Evolutionary conservation across 2,888 invertebrate species (phyloP).

Genomic region (Drosophila phalerata): DNA sequence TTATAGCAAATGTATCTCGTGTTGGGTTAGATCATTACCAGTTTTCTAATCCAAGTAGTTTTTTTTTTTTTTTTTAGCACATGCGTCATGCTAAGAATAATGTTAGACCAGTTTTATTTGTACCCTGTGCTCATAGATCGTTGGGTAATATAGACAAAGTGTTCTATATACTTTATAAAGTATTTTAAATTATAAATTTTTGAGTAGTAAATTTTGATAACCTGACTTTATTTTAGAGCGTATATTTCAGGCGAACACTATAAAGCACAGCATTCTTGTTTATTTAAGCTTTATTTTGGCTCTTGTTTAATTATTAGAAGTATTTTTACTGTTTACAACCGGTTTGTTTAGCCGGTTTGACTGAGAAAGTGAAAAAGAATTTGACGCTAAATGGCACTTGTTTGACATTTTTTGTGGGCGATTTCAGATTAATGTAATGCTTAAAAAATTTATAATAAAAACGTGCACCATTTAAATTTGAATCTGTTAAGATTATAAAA

Average conservation of each 20-base stretch:
- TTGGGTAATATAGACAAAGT: background rate
- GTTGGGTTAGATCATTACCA: constrained; percentile 51
- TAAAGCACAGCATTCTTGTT: background rate
- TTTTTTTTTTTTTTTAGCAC: constrained; percentile 4
- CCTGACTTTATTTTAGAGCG: background rate
- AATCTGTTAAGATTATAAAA: background rate
- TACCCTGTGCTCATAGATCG: background rate
- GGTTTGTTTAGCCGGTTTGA: constrained; percentile 56
- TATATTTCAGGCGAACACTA: background rate
- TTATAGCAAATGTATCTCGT: constrained; percentile 16
- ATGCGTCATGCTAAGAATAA: constrained; percentile 49
- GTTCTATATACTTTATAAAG: no score
- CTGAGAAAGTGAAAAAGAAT: constrained; percentile 66
- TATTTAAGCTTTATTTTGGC: constrained; percentile 14
- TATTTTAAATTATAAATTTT: background rate
- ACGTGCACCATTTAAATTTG: background rate
- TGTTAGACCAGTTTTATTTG: constrained; percentile 51
- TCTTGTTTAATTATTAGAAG: constrained; percentile 47
- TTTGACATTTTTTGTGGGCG: constrained; percentile 15
- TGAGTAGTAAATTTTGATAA: no score
- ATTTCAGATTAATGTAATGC: background rate
- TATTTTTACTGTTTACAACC: constrained; percentile 31
- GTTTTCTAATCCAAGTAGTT: constrained; percentile 15
- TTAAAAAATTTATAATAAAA: background rate
- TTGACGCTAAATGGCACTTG: constrained; percentile 28